Conservation (phyloP, 2,888 invertebrate species). For the Agrypnus murinus region DNA sequence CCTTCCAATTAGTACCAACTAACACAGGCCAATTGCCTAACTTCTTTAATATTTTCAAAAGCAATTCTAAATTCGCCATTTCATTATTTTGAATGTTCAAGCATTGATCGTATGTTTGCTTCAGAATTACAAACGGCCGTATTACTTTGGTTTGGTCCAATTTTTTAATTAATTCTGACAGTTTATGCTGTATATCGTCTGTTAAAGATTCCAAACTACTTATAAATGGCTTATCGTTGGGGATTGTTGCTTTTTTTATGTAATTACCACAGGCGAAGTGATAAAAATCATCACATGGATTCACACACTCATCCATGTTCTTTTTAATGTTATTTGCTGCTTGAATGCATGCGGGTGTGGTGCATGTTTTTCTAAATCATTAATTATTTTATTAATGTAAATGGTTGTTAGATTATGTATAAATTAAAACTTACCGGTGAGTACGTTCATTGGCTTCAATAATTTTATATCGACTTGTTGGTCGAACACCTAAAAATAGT, state of each 20-base stretch:
- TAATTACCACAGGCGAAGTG: not conserved
- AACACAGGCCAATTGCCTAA: not conserved
- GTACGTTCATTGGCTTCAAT: no score
- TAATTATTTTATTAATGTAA: no score
- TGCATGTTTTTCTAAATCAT: not conserved
- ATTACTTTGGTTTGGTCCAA: not conserved
- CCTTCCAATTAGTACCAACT: not conserved
- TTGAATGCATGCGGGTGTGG: not conserved
- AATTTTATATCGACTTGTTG: no score
- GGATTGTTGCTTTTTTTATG: not conserved
- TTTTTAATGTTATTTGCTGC: not conserved
- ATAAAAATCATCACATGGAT: conserved; percentile 2
- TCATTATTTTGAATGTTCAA: not conserved
- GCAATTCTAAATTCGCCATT: not conserved
- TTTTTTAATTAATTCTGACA: not conserved
- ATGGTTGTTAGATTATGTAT: no score
- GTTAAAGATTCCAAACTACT: not conserved
- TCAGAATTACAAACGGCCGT: not conserved
- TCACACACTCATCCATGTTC: not conserved
- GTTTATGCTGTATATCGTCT: not conserved
- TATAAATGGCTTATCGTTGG: not conserved
- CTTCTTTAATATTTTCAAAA: not conserved
- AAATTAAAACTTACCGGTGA: no score
- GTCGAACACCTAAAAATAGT: no score
- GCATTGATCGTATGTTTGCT: not conserved